Base-by-base conservation (phyloP, 2,113 vertebrate genomes). In the Rafetus swinhoei region DNA sequence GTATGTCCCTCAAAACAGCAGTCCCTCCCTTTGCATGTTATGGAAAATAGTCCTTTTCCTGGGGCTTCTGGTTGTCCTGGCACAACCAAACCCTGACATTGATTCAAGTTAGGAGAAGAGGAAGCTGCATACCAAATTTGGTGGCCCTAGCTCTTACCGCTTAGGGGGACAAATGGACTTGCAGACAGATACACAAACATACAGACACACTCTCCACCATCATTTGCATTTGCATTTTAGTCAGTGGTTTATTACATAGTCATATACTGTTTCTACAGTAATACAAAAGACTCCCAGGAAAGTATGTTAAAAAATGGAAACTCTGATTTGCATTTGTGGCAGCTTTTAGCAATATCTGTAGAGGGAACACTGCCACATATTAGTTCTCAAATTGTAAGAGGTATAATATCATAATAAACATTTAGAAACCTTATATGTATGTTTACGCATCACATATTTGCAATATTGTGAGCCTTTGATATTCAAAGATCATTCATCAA, bases 191-290 rank as follows among this genome's bases (percentile, higher is more conserved):
- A 45, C 45, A 45, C 45, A 45, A 45, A 45, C 45, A 45, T 45
- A 45, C 6, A 45, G 45, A 6, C 45, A 45, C 45, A 45, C 45
- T 45, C 95, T 95, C 83, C 93, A 90, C 27, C 29, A 83, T 80
- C 92, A 91, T 92, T 82, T 79, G 81, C 82, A 81, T 29, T 55
- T 96, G 81, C 19, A 19, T 90, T 95, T 96, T 97, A 97, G 96
- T 96, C 82, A 86, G 93, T 95, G 83, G 54, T 77, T 95, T 90
- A 55, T 60, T 74, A 69, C 39, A 81, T 27, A 24, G n/a, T 93
- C 86, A 89, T 25, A 52, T 74, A 83, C 92, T 92, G 72, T 93
- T 93, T 89, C 85, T 90, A 69, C 84, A 77, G 57, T 76, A 92
- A 79, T 50, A 84, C 85, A 87, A 55, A 24, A 57, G 50, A 74